Evolutionary conservation across 2,888 invertebrate genomes (phyloP).

Genomic region (Euplagia quadripunctaria): DNA sequence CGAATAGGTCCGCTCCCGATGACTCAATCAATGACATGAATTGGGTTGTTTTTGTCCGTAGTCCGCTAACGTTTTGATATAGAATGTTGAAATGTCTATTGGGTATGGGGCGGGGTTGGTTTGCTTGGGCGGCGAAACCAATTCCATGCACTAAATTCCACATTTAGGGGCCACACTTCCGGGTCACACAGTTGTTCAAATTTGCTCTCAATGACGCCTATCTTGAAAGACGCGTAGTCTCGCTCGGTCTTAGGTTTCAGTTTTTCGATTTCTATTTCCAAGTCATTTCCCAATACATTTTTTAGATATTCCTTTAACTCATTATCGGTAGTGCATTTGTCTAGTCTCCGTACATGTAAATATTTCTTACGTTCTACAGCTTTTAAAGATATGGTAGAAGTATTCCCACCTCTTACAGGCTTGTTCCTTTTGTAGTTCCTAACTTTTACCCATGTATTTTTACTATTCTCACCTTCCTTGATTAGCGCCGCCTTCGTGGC

Average conservation of each 20-base stretch:
- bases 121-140: slow-evolving; percentile 22
- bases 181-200: slow-evolving; percentile 18
- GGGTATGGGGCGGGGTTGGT: neutral
- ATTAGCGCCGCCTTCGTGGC: no score
- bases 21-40: slow-evolving; percentile 23
- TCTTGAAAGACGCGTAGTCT: no score
- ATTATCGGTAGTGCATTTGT: slow-evolving; percentile 17
- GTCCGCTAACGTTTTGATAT: slow-evolving; percentile 26
- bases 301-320: slow-evolving; percentile 14
- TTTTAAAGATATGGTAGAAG: slow-evolving; percentile 12
- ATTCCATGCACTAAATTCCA: slow-evolving; percentile 21
- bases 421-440: slow-evolving; percentile 11
- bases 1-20: slow-evolving; percentile 18
- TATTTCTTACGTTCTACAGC: slow-evolving; percentile 23
- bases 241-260: slow-evolving; percentile 17
- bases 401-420: slow-evolving; percentile 19
- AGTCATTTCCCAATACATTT: slow-evolving; percentile 7
- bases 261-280: slow-evolving; percentile 16
- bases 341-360: slow-evolving; percentile 23
- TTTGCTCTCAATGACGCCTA: slow-evolving; percentile 15
- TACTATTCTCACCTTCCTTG: neutral
- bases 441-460: slow-evolving; percentile 12
- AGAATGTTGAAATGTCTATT: slow-evolving; percentile 20
- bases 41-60: slow-evolving; percentile 22
- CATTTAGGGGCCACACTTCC: slow-evolving; percentile 21